Evolutionary conservation across 2,113 vertebrate genomes (phyloP).

Genomic region (Mesoclemmys tuberculata): DNA sequence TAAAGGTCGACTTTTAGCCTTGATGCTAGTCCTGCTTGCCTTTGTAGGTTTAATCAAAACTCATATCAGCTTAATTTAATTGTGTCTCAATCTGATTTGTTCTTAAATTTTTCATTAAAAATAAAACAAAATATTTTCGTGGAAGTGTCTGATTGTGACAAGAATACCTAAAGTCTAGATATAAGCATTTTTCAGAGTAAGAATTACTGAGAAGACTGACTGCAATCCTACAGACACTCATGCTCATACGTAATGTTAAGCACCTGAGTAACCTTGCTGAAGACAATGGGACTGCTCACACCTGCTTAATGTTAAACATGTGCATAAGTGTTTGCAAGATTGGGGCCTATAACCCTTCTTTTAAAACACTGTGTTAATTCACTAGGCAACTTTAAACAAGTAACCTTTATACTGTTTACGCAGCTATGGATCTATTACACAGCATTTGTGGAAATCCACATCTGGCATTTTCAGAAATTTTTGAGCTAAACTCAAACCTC

Average conservation of each 20-base stretch:
- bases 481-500: conserved; percentile 56
- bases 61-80: neutral
- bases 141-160: neutral
- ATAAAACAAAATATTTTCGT: neutral
- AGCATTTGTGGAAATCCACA: conserved; percentile 27
- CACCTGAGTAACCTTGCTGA: neutral
- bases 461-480: conserved; percentile 42
- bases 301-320: neutral
- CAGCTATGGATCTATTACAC: conserved; percentile 22
- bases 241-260: neutral
- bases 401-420: conserved; percentile 64
- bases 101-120: neutral
- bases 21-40: neutral
- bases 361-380: neutral
- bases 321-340: neutral
- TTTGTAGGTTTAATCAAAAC: neutral
- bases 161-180: neutral
- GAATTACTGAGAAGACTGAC: neutral
- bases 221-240: neutral
- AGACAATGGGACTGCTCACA: neutral
- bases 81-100: neutral
- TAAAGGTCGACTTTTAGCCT: neutral
- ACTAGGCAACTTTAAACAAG: conserved; percentile 37
- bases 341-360: neutral
- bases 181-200: neutral